phyloP scores from a whole-genome alignment of 2,797 vertebrate genomes.

The Phrynocephalus vlangalii region DNA sequence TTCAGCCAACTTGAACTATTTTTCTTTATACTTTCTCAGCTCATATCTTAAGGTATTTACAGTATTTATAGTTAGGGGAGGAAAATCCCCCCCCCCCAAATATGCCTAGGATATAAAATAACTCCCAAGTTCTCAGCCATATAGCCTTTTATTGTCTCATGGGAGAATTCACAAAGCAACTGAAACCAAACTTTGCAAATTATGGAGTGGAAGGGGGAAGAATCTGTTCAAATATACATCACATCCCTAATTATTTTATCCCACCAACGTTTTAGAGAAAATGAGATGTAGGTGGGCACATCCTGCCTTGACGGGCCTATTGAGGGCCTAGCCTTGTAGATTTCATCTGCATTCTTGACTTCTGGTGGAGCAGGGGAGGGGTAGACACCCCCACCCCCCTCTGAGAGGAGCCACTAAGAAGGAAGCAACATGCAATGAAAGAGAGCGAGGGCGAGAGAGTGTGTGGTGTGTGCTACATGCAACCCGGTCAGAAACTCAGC shows the following conservation, averaged over 20 bases:
- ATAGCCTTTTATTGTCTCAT: constrained; percentile 71
- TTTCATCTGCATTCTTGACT: constrained; percentile 83
- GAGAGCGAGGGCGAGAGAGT: no score
- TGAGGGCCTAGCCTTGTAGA: constrained; percentile 72
- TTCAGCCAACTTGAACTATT: background rate
- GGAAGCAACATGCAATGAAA: constrained; percentile 83
- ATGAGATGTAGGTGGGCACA: constrained; percentile 77
- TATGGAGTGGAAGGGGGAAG: constrained; percentile 18
- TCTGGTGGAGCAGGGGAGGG: constrained; percentile 80
- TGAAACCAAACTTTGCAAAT: constrained; percentile 73
- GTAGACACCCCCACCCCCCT: constrained; percentile 76
- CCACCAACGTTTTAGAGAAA: constrained; percentile 74
- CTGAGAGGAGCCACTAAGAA: constrained; percentile 78
- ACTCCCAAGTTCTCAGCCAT: constrained; percentile 55
- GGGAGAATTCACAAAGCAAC: constrained; percentile 62
- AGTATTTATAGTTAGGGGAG: constrained; percentile 38
- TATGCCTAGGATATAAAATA: constrained; percentile 62
- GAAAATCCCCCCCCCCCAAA: constrained; percentile 37
- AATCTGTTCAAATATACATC: constrained; percentile 52
- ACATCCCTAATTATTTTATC: constrained; percentile 39
- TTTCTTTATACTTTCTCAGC: constrained; percentile 37
- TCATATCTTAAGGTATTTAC: constrained; percentile 29
- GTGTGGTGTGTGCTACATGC: constrained; percentile 59
- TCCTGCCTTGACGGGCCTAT: constrained; percentile 79
- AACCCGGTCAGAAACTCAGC: constrained; percentile 72